Base-by-base conservation (phyloP, 2,888 invertebrate species). In the Eilema caniola region DNA sequence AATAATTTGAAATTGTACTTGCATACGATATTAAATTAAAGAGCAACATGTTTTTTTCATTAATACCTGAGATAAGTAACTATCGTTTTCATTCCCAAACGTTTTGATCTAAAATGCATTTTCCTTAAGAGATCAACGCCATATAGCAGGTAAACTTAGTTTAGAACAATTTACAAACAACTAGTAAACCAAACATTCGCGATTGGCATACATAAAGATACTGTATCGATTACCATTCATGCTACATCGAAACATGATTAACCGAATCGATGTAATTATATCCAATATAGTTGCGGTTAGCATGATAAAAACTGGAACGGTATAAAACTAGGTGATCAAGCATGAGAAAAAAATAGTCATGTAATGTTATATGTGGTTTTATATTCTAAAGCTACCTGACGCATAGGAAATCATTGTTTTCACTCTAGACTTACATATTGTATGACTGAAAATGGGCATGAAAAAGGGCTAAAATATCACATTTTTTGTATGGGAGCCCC, bases 261-360 rank as follows among this genome's bases (percentile, higher is more conserved):
- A n/a, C 53, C 10, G 20, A n/a, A 8, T 53, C 53, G 10, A 53
- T 53, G 20, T 53, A 53, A 53, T 53, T 53, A 53, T 53, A n/a
- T 10, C 20, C 8, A 53, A 10, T 10, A 2, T n/a, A n/a, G n/a
- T 53, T n/a, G 53, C 53, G 10, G n/a, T 53, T 10, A n/a, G 10
- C 53, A 0, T n/a, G n/a, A 53, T 53, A n/a, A 53, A 53, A 53
- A 53, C 53, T 53, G 10, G 53, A n/a, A n/a, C n/a, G 53, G n/a
- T 20, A 53, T n/a, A 53, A 8, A 53, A n/a, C 53, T n/a, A n/a
- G 53, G 2, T 53, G n/a, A n/a, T 53, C 20, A n/a, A 20, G n/a
- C n/a, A n/a, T n/a, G n/a, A 53, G 53, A 53, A 53, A n/a, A n/a
- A 53, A 53, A n/a, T 53, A 53, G n/a, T n/a, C 20, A 53, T n/a